Base-by-base conservation (phyloP, 2,888 invertebrate genomes). In the Hofmannophila pseudospretella region DNA sequence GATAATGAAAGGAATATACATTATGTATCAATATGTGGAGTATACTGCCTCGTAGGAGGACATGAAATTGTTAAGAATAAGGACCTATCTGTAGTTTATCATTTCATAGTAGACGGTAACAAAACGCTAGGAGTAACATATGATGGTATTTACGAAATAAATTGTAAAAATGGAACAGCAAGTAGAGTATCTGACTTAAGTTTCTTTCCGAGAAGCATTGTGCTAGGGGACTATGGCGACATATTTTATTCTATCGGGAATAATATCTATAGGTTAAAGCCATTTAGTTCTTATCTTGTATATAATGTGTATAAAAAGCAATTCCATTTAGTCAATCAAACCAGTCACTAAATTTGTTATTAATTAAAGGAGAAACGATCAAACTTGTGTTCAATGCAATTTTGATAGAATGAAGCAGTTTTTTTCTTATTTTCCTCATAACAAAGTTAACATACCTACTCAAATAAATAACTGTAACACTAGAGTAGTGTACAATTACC, bases 141-240 rank as follows among this genome's bases (percentile, higher is more conserved):
- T 5, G 52, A 64, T 10, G 76, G 73, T 0, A 47, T 85, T 1
- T 75, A 67, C 34, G 67, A 75, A 45, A 67, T 85, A 1, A 44
- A 79, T 44, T 85, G 85, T 50, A 39, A 22, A 1, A 79, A 82
- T 14, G 84, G 85, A 0, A 82, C 79, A 0, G 81, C 84, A 0
- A 59, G 35, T 1, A 73, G 59, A 43, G 48, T 78, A 0, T 67
- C 75, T 0, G 51, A 59, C 34, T 33, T 84, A 29, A 47, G 68
- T 36, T 82, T 82, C 36, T 51, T 49, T 5, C 75, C 82, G 0
- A 51, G 58, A 29, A 79, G 84, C 36, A 71, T 85, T 11, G 65
- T 72, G 2, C 74, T 75, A 32, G 85, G 85, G 0, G 84, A 84
- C 36, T 81, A 85, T 13, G 84, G 84, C 1, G 84, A 84, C 38